Evolutionary conservation across 2,113 vertebrate species (phyloP).

Genomic region (Oncorhynchus mykiss): DNA sequence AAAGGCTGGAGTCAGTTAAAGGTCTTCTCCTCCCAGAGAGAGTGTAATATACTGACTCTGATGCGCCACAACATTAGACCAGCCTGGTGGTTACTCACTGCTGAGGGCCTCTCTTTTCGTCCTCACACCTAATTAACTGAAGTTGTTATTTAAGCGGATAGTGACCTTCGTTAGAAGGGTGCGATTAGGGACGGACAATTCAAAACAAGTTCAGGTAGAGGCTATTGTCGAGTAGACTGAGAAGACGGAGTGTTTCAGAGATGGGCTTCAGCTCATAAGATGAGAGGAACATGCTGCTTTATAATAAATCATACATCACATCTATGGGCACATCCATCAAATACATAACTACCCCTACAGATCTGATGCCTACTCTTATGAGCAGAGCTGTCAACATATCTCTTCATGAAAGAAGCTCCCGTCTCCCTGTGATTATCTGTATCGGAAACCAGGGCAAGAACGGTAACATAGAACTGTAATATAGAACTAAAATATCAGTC

Average conservation of each 20-base stretch:
- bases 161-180: conserved; percentile 52
- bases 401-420: background rate
- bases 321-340: too few species aligned
- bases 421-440: background rate
- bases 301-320: too few species aligned
- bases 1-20: background rate
- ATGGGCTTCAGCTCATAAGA: background rate
- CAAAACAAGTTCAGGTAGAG: background rate
- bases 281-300: background rate
- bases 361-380: background rate
- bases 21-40: background rate
- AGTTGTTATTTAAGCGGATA: conserved; percentile 44
- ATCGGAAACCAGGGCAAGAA: background rate
- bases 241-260: background rate
- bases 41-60: background rate
- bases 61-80: background rate
- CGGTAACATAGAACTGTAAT: background rate
- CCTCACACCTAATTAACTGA: conserved; percentile 58
- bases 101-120: conserved; percentile 48
- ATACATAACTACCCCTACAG: background rate
- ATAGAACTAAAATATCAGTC: background rate
- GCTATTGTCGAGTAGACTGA: background rate
- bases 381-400: background rate
- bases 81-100: conserved; percentile 30
- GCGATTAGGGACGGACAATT: background rate